Conservation (phyloP, 2,797 vertebrate genomes). For the Ptychadena robeensis region DNA sequence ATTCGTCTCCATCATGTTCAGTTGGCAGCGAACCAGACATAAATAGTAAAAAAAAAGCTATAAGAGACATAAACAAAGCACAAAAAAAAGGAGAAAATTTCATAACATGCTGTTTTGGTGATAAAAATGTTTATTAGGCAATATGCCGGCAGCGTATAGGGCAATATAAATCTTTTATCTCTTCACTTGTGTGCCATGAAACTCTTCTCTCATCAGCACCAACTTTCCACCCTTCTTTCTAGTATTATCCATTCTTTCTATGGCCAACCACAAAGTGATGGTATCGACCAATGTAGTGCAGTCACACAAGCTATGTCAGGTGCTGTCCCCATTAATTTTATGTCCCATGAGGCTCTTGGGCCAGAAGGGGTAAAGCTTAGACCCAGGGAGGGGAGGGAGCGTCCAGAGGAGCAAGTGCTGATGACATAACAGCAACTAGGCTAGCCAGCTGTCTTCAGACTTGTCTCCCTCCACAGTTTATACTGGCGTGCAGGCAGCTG, state of each 20-base stretch:
- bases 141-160: slow-evolving; percentile 46
- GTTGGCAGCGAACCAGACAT: slow-evolving; percentile 25
- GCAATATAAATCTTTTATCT: slow-evolving; percentile 50
- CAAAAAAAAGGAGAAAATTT: slow-evolving; percentile 40
- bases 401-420: too few species aligned
- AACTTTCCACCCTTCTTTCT: neutral
- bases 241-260: neutral
- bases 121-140: slow-evolving; percentile 54
- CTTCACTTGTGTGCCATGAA: slow-evolving; percentile 21
- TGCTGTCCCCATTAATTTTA: too few species aligned
- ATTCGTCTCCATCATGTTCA: slow-evolving; percentile 23
- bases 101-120: slow-evolving; percentile 50
- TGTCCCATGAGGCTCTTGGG: too few species aligned
- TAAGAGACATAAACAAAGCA: slow-evolving; percentile 40
- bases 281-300: too few species aligned
- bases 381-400: too few species aligned
- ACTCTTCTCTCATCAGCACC: slow-evolving; percentile 9
- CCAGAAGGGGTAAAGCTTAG: too few species aligned
- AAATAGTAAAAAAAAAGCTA: slow-evolving; percentile 45
- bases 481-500: too few species aligned
- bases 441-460: too few species aligned
- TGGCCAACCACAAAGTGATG: neutral
- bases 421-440: too few species aligned
- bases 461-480: too few species aligned
- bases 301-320: too few species aligned